These are phyloP conservation scores for Lycopodina hypogea DNA, from an alignment of 37 sponge, comb jelly and placozoan genomes.

Conservation along the genomic window DNA sequence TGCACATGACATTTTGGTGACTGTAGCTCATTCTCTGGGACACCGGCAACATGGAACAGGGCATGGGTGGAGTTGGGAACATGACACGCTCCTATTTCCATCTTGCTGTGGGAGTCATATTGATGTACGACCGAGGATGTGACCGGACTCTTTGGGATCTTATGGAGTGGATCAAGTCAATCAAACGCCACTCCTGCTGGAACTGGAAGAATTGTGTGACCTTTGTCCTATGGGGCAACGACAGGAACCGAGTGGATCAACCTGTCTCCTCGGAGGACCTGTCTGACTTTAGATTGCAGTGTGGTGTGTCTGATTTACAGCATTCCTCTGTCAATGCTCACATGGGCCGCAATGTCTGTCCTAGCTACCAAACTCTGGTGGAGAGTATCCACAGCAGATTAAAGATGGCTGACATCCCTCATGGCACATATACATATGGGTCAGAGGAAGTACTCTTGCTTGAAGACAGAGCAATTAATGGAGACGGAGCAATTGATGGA, in stretches of 20 bases:
- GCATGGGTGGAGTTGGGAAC: conserved; percentile 2
- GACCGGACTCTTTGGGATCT: conserved; percentile 6
- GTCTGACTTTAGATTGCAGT: neutral
- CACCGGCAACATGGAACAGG: conserved; percentile 40
- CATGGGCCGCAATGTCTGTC: neutral
- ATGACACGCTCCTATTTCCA: conserved; percentile 55
- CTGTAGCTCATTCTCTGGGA: conserved; percentile 52
- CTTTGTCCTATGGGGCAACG: conserved; percentile 51
- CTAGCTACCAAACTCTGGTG: neutral
- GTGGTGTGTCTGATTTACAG: neutral
- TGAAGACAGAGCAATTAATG: too few species aligned
- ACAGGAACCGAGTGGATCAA: neutral
- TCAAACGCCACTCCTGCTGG: neutral
- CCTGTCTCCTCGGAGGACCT: neutral
- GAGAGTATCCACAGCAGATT: neutral
- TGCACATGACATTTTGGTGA: too few species aligned
- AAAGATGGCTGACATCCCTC: too few species aligned
- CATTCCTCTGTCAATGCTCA: neutral
- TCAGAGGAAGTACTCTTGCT: too few species aligned
- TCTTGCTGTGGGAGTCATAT: conserved; percentile 33
- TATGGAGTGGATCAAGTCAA: conserved; percentile 27
- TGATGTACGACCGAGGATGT: conserved; percentile 39
- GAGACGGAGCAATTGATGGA: too few species aligned
- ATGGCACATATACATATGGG: too few species aligned
- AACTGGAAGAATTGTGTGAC: conserved; percentile 10